phyloP scores from a whole-genome alignment of 2,888 invertebrate genomes.

The Rhingia rostrata region DNA sequence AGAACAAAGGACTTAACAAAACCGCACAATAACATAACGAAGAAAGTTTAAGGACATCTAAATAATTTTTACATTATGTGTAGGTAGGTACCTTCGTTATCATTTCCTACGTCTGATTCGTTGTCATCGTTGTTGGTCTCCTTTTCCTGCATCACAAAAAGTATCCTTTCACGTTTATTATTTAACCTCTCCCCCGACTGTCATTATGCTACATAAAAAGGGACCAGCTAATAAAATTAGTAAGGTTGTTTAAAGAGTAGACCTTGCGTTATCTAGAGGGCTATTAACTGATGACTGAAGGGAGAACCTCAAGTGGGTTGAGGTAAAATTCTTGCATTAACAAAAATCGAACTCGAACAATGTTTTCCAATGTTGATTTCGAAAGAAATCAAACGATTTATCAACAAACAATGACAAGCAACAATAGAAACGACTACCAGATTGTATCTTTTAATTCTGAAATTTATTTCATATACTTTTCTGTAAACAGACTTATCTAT shows the following conservation, averaged over 20 bases:
- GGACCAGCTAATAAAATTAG: slow-evolving; percentile 66
- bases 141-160: background rate
- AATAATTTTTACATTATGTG: slow-evolving; percentile 51
- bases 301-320: slow-evolving; percentile 10
- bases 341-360: background rate
- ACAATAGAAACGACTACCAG: slow-evolving; percentile 12
- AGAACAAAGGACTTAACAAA: slow-evolving; percentile 33
- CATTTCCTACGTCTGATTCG: slow-evolving; percentile 47
- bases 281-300: background rate
- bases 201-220: slow-evolving; percentile 49
- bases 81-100: slow-evolving; percentile 46
- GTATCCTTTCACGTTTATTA: slow-evolving; percentile 1
- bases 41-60: slow-evolving; percentile 49
- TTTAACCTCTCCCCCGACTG: background rate
- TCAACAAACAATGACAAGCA: slow-evolving; percentile 10
- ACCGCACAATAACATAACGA: slow-evolving; percentile 25
- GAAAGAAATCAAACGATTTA: background rate
- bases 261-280: slow-evolving; percentile 38
- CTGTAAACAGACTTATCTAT: slow-evolving; percentile 19
- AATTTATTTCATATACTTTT: slow-evolving; percentile 32
- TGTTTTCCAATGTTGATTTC: slow-evolving; percentile 26
- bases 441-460: slow-evolving; percentile 50
- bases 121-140: background rate
- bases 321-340: slow-evolving; percentile 20
- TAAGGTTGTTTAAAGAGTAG: slow-evolving; percentile 47